phyloP scores from a whole-genome alignment of 2,888 invertebrate species.

The Heliconius aoede region DNA sequence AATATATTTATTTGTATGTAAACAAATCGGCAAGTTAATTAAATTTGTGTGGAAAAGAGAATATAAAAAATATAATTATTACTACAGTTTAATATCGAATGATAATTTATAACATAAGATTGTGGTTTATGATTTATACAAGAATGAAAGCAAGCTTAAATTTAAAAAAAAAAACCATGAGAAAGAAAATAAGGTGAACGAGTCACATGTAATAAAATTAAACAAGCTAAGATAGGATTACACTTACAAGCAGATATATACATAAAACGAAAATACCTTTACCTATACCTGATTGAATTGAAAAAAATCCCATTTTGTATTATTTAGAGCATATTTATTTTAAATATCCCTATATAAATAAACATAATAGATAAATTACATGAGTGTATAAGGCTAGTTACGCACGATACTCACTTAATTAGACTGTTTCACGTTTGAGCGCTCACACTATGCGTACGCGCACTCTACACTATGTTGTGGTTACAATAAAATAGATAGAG shows the following conservation, averaged over 20 bases:
- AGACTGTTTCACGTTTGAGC: constrained; percentile 58
- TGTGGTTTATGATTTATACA: no score
- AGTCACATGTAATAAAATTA: background rate
- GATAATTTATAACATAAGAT: background rate
- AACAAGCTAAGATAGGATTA: background rate
- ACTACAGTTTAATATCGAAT: background rate
- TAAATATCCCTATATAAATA: background rate
- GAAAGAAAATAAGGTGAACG: background rate
- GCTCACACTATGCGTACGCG: constrained; percentile 57
- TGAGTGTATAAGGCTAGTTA: constrained; percentile 55
- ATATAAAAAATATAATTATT: background rate
- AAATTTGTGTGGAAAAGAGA: no score
- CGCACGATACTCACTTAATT: constrained; percentile 62
- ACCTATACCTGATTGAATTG: no score
- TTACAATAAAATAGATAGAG: background rate
- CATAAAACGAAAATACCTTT: no score
- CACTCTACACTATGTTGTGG: constrained; percentile 15
- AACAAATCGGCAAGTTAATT: no score
- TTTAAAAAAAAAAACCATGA: background rate
- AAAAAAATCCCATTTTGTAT: no score
- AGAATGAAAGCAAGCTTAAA: no score
- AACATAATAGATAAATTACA: constrained; percentile 32
- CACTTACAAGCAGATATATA: background rate
- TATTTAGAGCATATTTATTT: background rate
- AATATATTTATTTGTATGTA: no score